Percentiles rank a stretch among this genome's conserved stretches.
Conservation (phyloP, 2,797 vertebrate species). For the Cercopithecus mitis region DNA sequence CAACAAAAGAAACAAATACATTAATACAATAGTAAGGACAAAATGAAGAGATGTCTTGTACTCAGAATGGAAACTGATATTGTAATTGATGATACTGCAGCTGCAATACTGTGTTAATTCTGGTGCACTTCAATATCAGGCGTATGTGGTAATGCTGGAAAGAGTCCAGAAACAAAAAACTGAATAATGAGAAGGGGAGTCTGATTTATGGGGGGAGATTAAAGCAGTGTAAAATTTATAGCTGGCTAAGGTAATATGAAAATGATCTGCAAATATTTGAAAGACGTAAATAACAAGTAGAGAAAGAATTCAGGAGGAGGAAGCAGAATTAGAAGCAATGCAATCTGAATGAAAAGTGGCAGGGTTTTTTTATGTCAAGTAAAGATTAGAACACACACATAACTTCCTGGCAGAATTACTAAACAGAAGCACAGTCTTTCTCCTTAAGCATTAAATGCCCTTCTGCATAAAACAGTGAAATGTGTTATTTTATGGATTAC, state of each 20-base stretch:
- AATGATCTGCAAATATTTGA: slow-evolving; percentile 60
- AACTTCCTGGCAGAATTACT: slow-evolving; percentile 41
- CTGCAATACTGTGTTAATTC: background rate
- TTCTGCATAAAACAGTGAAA: background rate
- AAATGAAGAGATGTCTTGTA: background rate
- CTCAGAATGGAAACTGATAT: background rate
- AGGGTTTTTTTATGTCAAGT: slow-evolving; percentile 25
- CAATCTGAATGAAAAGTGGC: slow-evolving; percentile 45
- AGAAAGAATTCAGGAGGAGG: slow-evolving; percentile 43
- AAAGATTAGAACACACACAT: slow-evolving; percentile 35
- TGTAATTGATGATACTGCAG: background rate
- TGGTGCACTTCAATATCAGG: background rate
- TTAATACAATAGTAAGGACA: background rate
- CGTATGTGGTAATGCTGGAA: background rate
- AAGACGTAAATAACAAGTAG: slow-evolving; percentile 60
- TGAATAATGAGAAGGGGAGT: background rate
- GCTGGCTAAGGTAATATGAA: slow-evolving; percentile 40
- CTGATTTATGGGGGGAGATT: background rate
- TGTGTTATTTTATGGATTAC: background rate
- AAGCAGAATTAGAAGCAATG: slow-evolving; percentile 14
- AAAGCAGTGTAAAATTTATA: slow-evolving; percentile 51
- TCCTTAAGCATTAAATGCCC: background rate
- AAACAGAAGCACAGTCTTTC: slow-evolving; percentile 16
- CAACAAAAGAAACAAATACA: background rate
- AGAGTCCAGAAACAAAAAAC: background rate